A percentile compares a stretch with the other conserved stretches of the same genome.
phyloP scores from a whole-genome alignment of 2,888 invertebrate genomes.

The Brachyptera risi region DNA sequence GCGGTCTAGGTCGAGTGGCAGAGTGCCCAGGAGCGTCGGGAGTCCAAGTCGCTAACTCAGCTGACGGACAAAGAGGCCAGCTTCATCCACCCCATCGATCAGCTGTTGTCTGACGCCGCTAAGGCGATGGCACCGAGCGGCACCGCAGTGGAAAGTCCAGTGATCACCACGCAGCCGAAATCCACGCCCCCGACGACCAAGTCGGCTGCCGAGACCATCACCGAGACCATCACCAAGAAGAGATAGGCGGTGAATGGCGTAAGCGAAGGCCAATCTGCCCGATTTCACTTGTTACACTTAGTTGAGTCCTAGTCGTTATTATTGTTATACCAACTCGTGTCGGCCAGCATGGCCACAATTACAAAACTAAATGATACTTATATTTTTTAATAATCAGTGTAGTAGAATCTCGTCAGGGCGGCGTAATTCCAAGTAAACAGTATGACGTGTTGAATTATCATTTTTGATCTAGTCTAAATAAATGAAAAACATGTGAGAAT shows the following conservation, averaged over 20 bases:
- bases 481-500: too few relatives aligned
- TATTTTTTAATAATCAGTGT: too few relatives aligned
- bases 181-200: background rate
- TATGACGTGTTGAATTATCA: too few relatives aligned
- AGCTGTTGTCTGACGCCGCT: background rate
- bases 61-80: conserved; percentile 10
- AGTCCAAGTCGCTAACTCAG: conserved; percentile 45
- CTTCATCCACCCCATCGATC: background rate
- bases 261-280: too few relatives aligned
- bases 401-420: too few relatives aligned
- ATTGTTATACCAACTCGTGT: too few relatives aligned
- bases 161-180: background rate
- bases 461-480: too few relatives aligned
- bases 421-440: too few relatives aligned
- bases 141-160: background rate
- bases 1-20: conserved; percentile 64
- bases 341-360: too few relatives aligned
- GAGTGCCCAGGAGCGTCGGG: conserved; percentile 64
- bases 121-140: background rate
- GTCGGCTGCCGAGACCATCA: background rate
- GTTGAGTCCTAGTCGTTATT: background rate
- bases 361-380: too few relatives aligned
- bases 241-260: background rate
- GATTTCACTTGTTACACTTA: too few relatives aligned
- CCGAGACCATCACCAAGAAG: background rate